These are phyloP conservation scores for Dendrolimus pini DNA, from an alignment of 2,888 invertebrate species.

Conservation along the genomic window DNA sequence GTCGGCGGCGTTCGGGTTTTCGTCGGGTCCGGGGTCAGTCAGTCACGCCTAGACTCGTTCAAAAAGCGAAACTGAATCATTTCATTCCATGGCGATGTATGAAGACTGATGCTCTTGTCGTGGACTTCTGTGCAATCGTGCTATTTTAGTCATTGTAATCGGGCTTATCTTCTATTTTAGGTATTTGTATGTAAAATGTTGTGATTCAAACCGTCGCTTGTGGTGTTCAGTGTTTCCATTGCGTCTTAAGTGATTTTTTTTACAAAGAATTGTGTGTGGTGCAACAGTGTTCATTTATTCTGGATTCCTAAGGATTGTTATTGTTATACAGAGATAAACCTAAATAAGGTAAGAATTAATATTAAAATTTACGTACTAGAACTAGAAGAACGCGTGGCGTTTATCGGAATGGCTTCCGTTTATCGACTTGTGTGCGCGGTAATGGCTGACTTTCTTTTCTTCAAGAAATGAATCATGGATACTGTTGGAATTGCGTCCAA, in stretches of 20 bases:
- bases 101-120: conserved; percentile 74
- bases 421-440: conserved; percentile 73
- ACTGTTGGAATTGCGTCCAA: conserved; percentile 18
- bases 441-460: conserved; percentile 71
- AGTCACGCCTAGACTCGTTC: conserved; percentile 76
- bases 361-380: conserved; percentile 17
- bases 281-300: conserved; percentile 59
- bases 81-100: conserved; percentile 72
- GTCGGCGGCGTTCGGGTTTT: conserved; percentile 54
- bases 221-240: conserved; percentile 63
- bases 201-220: conserved; percentile 58
- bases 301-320: conserved; percentile 69
- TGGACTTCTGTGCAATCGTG: conserved; percentile 63
- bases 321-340: conserved; percentile 42
- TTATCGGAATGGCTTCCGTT: conserved; percentile 69
- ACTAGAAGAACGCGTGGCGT: conserved; percentile 48
- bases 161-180: conserved; percentile 52
- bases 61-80: conserved; percentile 64
- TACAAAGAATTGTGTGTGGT: conserved; percentile 60
- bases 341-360: conserved; percentile 50
- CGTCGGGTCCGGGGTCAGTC: conserved; percentile 10
- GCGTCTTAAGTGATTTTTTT: conserved; percentile 52
- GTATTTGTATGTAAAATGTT: conserved; percentile 60
- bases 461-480: conserved; percentile 33
- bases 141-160: conserved; percentile 54